These are phyloP conservation scores for Mactromeris polynyma DNA, from an alignment of 2,888 invertebrate species.

Conservation along the genomic window DNA sequence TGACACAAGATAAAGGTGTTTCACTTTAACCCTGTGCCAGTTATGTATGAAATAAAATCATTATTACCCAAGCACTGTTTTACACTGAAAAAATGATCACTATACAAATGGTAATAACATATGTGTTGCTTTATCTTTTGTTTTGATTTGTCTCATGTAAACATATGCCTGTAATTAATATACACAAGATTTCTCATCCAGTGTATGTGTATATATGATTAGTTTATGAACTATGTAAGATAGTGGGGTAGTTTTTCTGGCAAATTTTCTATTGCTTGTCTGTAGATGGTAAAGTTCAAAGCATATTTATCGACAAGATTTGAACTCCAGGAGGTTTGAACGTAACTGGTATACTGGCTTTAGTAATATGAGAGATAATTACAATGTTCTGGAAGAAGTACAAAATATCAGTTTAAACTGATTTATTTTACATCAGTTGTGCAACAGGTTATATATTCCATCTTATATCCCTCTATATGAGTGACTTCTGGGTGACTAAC, in stretches of 20 bases:
- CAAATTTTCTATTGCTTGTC: neutral
- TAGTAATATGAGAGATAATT: neutral
- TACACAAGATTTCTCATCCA: neutral
- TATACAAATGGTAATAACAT: neutral
- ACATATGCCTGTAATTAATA: neutral
- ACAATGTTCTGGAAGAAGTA: no score
- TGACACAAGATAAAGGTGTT: no score
- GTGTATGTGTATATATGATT: neutral
- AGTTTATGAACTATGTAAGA: neutral
- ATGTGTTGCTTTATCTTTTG: constrained; percentile 1
- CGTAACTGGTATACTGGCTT: neutral
- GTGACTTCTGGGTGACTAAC: no score
- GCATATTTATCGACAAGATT: neutral
- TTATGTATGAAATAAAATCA: no score
- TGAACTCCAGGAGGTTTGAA: neutral
- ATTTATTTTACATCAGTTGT: no score
- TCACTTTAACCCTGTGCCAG: no score
- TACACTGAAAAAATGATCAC: no score
- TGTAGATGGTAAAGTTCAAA: neutral
- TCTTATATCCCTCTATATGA: no score
- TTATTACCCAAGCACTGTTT: no score
- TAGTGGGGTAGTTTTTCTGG: neutral
- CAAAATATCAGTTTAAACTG: no score
- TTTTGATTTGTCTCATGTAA: neutral
- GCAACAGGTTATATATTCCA: no score